phyloP scores from a whole-genome alignment of 2,797 vertebrate genomes.

The Channallabes apus region DNA sequence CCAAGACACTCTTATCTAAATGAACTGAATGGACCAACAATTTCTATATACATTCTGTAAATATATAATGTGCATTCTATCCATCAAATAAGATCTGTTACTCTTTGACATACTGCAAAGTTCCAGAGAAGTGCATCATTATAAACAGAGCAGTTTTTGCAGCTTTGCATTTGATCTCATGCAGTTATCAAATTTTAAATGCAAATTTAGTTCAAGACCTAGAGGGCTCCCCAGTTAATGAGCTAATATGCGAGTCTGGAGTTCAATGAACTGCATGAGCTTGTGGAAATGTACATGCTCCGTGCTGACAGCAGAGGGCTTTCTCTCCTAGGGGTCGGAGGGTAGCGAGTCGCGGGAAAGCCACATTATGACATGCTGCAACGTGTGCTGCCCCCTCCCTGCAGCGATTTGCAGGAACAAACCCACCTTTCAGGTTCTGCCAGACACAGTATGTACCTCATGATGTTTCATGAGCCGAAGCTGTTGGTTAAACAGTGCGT shows the following conservation, averaged over 20 bases:
- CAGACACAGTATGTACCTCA: constrained; percentile 37
- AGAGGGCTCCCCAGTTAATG: neutral
- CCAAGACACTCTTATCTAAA: neutral
- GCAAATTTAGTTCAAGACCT: constrained; percentile 1
- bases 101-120: neutral
- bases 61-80: neutral
- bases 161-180: neutral
- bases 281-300: constrained; percentile 35
- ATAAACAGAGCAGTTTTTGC: neutral
- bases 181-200: neutral
- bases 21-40: neutral
- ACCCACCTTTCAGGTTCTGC: constrained; percentile 59
- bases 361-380: constrained; percentile 51
- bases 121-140: neutral
- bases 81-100: neutral
- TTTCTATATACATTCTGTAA: neutral
- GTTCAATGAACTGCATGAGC: constrained; percentile 15
- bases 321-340: constrained; percentile 44
- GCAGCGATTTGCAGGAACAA: constrained; percentile 42
- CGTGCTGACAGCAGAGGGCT: constrained; percentile 50
- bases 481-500: constrained; percentile 13
- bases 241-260: neutral
- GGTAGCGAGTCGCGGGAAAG: constrained; percentile 31
- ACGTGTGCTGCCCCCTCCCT: constrained; percentile 53
- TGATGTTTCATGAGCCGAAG: constrained; percentile 32